These are phyloP conservation scores for Galeopterus variegatus DNA, from an alignment of 2,113 vertebrate species.

Conservation along the genomic window DNA sequence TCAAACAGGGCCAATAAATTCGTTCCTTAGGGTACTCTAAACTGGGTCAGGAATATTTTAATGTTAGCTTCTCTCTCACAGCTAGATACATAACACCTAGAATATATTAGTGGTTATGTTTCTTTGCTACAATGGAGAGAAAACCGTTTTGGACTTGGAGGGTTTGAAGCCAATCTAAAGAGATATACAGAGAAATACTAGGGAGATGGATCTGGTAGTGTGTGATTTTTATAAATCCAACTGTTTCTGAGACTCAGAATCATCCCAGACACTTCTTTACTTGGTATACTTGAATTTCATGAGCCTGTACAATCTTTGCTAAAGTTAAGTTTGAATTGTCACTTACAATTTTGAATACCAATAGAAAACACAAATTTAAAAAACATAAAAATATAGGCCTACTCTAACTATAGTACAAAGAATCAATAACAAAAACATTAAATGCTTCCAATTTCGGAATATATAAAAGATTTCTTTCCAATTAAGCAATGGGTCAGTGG, in stretches of 20 bases:
- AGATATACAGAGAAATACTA: neutral
- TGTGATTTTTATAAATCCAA: neutral
- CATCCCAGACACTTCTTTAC: neutral
- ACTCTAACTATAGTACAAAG: neutral
- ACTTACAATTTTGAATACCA: neutral
- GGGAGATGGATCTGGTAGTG: neutral
- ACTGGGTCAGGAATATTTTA: neutral
- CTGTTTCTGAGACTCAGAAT: neutral
- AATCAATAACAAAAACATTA: neutral
- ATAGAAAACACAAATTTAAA: neutral
- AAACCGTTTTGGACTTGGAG: neutral
- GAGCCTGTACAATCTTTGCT: neutral
- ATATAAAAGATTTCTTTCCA: neutral
- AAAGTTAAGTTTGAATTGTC: neutral
- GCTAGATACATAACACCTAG: neutral
- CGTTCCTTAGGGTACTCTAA: neutral
- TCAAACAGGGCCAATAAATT: neutral
- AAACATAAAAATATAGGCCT: neutral
- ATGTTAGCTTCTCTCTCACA: neutral
- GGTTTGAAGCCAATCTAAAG: neutral
- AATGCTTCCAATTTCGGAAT: neutral
- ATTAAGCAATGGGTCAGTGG: neutral
- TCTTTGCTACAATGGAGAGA: neutral
- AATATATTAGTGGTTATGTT: neutral
- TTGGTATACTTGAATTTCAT: neutral